Conservation (phyloP, 1,140 invertebrate species). For the Monomorium pharaonis region DNA sequence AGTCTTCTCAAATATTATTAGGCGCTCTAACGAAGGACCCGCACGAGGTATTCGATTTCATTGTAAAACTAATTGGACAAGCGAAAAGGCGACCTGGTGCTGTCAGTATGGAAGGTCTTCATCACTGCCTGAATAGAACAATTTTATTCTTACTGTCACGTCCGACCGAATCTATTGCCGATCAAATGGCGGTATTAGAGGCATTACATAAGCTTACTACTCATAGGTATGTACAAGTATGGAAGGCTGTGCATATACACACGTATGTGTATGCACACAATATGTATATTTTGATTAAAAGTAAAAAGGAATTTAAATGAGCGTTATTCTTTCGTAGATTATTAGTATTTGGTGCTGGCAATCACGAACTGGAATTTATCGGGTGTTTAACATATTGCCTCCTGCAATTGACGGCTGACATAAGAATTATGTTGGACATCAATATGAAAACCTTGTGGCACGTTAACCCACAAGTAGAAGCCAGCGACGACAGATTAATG, state of each 20-base stretch:
- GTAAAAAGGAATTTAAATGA: not conserved
- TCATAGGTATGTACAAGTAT: constrained; percentile 84
- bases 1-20: constrained; percentile 71
- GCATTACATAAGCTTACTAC: constrained; percentile 97
- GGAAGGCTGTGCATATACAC: not conserved
- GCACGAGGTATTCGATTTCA: constrained; percentile 98
- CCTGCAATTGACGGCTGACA: constrained; percentile 96
- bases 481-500: constrained; percentile 90
- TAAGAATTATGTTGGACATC: constrained; percentile 93
- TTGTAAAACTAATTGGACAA: constrained; percentile 96
- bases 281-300: not conserved
- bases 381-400: constrained; percentile 98
- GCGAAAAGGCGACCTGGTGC: constrained; percentile 92
- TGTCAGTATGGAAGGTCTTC: constrained; percentile 93
- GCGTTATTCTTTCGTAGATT: constrained; percentile 84
- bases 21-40: constrained; percentile 93
- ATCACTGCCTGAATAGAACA: constrained; percentile 97
- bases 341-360: constrained; percentile 96
- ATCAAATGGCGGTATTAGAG: constrained; percentile 97
- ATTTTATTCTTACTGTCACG: constrained; percentile 97
- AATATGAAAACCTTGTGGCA: constrained; percentile 95
- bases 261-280: not conserved
- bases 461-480: constrained; percentile 91
- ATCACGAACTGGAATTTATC: constrained; percentile 97
- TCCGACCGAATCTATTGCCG: constrained; percentile 94